A percentile compares a stretch with the other conserved stretches of the same genome.
phyloP scores from a whole-genome alignment of 64 coral and sea anemone genomes.

The Porites lutea region DNA sequence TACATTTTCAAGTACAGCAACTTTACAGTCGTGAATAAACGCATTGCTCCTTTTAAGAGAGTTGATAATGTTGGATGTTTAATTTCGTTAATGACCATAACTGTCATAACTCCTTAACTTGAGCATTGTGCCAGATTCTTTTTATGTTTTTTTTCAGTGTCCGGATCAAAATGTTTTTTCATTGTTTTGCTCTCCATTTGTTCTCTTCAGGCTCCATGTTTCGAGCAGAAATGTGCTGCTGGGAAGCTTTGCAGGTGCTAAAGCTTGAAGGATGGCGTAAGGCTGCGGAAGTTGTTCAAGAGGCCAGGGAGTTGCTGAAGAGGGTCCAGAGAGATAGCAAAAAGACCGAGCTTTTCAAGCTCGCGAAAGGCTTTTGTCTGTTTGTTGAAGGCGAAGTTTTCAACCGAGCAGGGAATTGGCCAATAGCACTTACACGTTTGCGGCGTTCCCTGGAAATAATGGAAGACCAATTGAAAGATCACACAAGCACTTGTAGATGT shows the following conservation, averaged over 20 bases:
- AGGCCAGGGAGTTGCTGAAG: not conserved
- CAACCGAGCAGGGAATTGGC: not conserved
- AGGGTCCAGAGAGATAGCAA: not conserved
- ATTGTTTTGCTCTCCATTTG: not conserved
- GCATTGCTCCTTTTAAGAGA: too few species aligned
- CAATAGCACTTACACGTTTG: not conserved
- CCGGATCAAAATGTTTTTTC: too few species aligned
- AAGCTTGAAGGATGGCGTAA: not conserved
- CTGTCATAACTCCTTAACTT: too few species aligned
- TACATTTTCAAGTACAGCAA: too few species aligned
- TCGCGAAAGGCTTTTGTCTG: not conserved
- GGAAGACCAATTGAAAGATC: conserved; percentile 10
- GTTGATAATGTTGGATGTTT: too few species aligned
- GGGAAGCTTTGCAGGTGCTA: conserved; percentile 2
- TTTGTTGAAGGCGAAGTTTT: conserved; percentile 38
- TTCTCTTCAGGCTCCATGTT: not conserved
- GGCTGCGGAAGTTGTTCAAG: not conserved
- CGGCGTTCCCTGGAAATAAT: conserved; percentile 14
- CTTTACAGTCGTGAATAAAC: too few species aligned
- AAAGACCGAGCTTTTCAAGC: not conserved
- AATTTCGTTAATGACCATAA: too few species aligned
- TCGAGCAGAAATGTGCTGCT: conserved; percentile 11
- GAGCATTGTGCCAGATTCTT: too few species aligned
- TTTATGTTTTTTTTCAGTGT: too few species aligned
- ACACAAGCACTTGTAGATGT: conserved; percentile 31